phyloP scores from a whole-genome alignment of 2,888 invertebrate genomes.

The Acanthosoma haemorrhoidale region DNA sequence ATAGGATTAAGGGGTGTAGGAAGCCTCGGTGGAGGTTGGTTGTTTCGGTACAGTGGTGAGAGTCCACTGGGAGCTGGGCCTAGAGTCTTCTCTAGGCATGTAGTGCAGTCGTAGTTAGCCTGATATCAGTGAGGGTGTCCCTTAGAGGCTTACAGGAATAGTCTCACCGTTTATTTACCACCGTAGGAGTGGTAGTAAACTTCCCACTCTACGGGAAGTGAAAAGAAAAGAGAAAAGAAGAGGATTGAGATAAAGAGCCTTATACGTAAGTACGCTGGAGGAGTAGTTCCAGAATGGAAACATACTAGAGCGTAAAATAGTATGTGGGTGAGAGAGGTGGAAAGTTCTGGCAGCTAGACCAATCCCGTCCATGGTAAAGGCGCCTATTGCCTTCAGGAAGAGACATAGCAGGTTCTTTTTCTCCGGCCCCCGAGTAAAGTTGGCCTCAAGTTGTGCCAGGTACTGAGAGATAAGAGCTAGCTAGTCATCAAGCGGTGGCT shows the following conservation, averaged over 20 bases:
- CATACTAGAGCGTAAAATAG: too few species aligned
- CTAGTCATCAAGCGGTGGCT: too few species aligned
- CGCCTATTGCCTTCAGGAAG: background rate
- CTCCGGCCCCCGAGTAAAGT: background rate
- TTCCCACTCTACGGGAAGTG: background rate
- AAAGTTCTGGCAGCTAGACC: background rate
- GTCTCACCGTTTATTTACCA: too few species aligned
- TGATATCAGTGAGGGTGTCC: too few species aligned
- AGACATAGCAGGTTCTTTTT: background rate
- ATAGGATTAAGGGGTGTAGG: too few species aligned
- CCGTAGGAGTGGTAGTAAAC: too few species aligned
- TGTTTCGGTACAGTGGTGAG: too few species aligned
- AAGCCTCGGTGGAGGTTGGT: too few species aligned
- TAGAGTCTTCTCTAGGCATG: too few species aligned
- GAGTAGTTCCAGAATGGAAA: background rate
- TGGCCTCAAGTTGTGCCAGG: background rate
- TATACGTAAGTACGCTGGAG: background rate
- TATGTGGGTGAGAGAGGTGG: background rate
- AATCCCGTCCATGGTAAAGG: background rate
- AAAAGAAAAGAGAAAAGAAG: background rate
- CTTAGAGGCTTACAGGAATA: too few species aligned
- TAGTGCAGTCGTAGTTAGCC: too few species aligned
- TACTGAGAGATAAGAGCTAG: background rate
- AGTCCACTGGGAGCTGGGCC: too few species aligned
- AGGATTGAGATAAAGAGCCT: background rate